Percentiles rank a stretch among this genome's conserved stretches.
These are phyloP conservation scores for Pogonomyrmex californicus DNA, from an alignment of 1,140 invertebrate genomes.

Conservation along the genomic window DNA sequence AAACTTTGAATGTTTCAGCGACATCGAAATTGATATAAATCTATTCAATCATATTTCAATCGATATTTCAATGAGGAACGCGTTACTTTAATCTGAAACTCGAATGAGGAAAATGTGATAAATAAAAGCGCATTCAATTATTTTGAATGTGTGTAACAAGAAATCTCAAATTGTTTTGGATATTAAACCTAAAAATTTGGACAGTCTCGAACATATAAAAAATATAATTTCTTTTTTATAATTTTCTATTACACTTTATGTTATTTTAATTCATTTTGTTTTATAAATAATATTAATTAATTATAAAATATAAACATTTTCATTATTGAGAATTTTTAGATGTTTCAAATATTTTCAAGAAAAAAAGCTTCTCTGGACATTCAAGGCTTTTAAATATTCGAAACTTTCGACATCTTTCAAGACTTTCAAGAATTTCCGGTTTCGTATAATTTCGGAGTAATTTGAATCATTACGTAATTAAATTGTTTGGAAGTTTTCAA, in stretches of 20 bases:
- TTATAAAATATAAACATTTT: not conserved
- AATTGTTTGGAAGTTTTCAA: not conserved
- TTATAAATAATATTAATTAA: not conserved
- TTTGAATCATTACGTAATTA: not conserved
- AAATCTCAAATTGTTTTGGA: not conserved
- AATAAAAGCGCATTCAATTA: not conserved
- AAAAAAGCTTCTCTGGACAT: not conserved
- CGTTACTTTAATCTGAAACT: not conserved
- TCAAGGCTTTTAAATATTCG: not conserved
- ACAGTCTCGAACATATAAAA: too few species aligned
- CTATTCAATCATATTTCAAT: not conserved
- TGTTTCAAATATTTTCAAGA: not conserved
- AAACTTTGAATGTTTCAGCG: not conserved
- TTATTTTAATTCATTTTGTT: too few species aligned
- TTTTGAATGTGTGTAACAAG: not conserved
- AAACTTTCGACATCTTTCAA: not conserved
- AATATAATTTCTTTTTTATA: too few species aligned
- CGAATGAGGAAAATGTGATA: not conserved
- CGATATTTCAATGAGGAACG: not conserved
- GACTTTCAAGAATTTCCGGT: not conserved
- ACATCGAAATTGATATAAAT: not conserved
- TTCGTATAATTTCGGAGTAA: not conserved
- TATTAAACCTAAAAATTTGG: not conserved
- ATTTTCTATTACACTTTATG: too few species aligned
- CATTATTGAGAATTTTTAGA: not conserved